A percentile compares a stretch with the other conserved stretches of the same genome.
These are phyloP conservation scores for Triplophysa dalaica DNA, from an alignment of 2,113 vertebrate species.

Conservation along the genomic window DNA sequence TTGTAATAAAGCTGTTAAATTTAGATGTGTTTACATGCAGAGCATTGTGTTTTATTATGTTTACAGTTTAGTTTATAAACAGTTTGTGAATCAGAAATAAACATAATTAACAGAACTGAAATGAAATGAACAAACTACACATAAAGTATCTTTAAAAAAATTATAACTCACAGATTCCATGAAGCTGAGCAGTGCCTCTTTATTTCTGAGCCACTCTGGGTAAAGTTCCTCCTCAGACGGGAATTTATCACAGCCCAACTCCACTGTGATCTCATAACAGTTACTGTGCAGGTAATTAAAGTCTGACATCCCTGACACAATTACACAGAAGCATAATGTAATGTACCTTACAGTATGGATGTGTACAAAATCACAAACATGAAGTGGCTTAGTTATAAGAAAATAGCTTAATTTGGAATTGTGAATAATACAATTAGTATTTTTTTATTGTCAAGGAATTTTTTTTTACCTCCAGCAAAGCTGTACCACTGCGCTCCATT, in stretches of 20 bases:
- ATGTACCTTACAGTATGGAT: not conserved
- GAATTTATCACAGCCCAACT: constrained; percentile 95
- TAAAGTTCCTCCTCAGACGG: constrained; percentile 89
- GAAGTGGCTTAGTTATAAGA: not conserved
- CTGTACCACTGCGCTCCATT: constrained; percentile 98
- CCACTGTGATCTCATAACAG: constrained; percentile 93
- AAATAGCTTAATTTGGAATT: too few species aligned
- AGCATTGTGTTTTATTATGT: too few species aligned
- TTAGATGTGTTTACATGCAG: too few species aligned
- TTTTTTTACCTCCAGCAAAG: constrained; percentile 87
- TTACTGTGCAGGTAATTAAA: constrained; percentile 97
- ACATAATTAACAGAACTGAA: too few species aligned
- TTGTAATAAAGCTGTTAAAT: too few species aligned
- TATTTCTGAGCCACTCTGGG: constrained; percentile 89
- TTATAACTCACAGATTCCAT: constrained; percentile 83
- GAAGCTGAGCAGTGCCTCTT: constrained; percentile 86
- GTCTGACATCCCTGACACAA: constrained; percentile 87
- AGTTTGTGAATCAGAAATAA: too few species aligned
- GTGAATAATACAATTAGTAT: too few species aligned
- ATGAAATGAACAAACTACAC: not conserved
- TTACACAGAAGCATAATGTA: not conserved
- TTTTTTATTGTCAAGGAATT: too few species aligned
- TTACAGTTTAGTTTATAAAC: too few species aligned
- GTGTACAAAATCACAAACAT: not conserved
- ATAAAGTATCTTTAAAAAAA: not conserved